Evolutionary conservation across 2,888 invertebrate species (phyloP).

Genomic region (Agrilus mali): DNA sequence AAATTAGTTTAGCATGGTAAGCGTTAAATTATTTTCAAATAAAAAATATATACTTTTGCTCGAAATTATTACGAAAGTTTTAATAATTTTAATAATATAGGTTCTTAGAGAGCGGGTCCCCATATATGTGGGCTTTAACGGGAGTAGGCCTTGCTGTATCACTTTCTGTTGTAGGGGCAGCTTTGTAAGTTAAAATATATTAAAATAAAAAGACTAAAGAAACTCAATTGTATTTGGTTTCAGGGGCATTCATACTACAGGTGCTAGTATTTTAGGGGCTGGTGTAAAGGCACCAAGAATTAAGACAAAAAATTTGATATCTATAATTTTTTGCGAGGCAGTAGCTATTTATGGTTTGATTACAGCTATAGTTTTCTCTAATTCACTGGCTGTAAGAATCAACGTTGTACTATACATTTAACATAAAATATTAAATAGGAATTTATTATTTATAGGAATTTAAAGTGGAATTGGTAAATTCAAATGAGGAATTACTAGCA

Average conservation of each 20-base stretch:
- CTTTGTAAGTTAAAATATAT: conserved; percentile 47
- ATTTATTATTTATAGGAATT: conserved; percentile 25
- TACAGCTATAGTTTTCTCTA: conserved; percentile 91
- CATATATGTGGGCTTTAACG: conserved; percentile 90
- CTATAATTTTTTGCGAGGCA: conserved; percentile 99
- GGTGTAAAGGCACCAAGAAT: conserved; percentile 98
- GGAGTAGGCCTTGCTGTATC: conserved; percentile 89
- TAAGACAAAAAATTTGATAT: conserved; percentile 97
- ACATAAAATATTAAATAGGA: neutral
- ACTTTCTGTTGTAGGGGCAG: conserved; percentile 93
- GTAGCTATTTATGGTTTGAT: conserved; percentile 99
- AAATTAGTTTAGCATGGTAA: conserved; percentile 78
- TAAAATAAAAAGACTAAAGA: no score
- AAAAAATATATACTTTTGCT: neutral
- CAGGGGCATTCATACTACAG: conserved; percentile 92
- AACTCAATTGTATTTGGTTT: conserved; percentile 13
- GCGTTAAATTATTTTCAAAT: conserved; percentile 12
- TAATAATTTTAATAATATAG: conserved; percentile 27
- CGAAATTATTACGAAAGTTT: neutral
- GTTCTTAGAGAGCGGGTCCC: conserved; percentile 81
- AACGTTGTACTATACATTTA: neutral
- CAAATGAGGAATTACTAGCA: conserved; percentile 30
- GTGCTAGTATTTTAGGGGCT: conserved; percentile 90
- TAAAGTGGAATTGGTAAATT: conserved; percentile 29
- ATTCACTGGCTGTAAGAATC: conserved; percentile 50